Percentiles rank a stretch among this genome's conserved stretches.
phyloP scores from a whole-genome alignment of 1,140 invertebrate genomes.

The Drosophila grimshawi region DNA sequence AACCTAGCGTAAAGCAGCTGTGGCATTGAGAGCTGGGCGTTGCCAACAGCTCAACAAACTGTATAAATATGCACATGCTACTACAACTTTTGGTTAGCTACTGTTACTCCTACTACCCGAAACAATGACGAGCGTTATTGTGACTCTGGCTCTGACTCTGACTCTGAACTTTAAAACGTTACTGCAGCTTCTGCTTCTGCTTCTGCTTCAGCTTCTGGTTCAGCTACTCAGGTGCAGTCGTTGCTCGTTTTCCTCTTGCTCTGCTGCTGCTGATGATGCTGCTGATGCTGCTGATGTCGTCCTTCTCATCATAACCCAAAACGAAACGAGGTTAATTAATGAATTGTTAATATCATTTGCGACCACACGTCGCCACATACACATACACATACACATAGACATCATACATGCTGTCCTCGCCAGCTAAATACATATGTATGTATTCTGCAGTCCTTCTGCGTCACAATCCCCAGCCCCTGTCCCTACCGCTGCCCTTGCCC shows the following conservation, averaged over 20 bases:
- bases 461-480: background rate
- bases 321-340: constrained; percentile 82
- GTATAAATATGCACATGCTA: constrained; percentile 73
- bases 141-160: constrained; percentile 25
- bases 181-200: background rate
- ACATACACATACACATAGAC: constrained; percentile 11
- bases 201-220: constrained; percentile 4
- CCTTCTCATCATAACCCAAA: constrained; percentile 60
- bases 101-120: constrained; percentile 34
- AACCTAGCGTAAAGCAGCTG: constrained; percentile 60
- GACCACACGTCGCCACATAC: constrained; percentile 77
- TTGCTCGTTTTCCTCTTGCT: too few species aligned
- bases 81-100: constrained; percentile 58
- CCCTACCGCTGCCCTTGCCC: background rate
- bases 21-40: constrained; percentile 14
- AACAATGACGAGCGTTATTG: constrained; percentile 65
- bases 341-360: constrained; percentile 83
- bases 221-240: background rate
- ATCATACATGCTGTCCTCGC: constrained; percentile 24
- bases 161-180: background rate
- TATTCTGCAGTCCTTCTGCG: constrained; percentile 6
- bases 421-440: background rate
- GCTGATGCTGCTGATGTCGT: constrained; percentile 18
- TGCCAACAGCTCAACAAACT: constrained; percentile 51
- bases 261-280: background rate